These are phyloP conservation scores for Siphlonurus alternatus DNA, from an alignment of 2,888 invertebrate species.

Conservation along the genomic window DNA sequence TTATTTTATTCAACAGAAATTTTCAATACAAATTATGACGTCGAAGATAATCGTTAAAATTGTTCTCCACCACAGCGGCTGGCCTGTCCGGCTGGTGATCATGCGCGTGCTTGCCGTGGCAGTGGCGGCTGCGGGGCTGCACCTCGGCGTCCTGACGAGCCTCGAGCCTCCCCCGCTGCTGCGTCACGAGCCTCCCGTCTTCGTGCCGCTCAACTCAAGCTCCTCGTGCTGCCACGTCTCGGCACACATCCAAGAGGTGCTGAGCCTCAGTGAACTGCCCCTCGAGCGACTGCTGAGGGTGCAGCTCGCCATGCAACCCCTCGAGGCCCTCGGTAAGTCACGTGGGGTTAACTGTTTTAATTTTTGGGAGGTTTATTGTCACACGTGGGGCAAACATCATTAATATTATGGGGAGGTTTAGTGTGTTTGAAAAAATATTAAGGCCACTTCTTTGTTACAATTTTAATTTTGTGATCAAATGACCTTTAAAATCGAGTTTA, in stretches of 20 bases:
- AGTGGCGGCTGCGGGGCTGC: background rate
- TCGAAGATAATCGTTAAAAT: too few relatives aligned
- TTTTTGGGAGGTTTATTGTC: background rate
- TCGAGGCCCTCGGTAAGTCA: background rate
- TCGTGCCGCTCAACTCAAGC: background rate
- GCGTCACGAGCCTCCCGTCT: background rate
- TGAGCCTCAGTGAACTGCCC: slow-evolving; percentile 42
- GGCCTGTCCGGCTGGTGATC: background rate
- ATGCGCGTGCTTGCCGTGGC: background rate
- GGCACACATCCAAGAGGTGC: slow-evolving; percentile 7
- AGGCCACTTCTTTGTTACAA: too few relatives aligned
- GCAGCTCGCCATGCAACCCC: slow-evolving; percentile 27
- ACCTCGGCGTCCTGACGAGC: background rate
- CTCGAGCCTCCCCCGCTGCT: background rate
- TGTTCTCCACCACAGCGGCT: background rate
- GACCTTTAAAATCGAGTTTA: too few relatives aligned
- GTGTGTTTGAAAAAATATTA: too few relatives aligned
- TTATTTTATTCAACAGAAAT: too few relatives aligned
- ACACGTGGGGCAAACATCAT: too few relatives aligned
- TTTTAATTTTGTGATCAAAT: too few relatives aligned
- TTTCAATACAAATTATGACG: too few relatives aligned
- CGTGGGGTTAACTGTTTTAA: background rate
- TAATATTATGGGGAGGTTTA: too few relatives aligned
- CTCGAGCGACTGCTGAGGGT: slow-evolving; percentile 49
- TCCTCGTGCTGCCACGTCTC: background rate